phyloP scores from a whole-genome alignment of 2,888 invertebrate species.

The Trachelus troglodyta region DNA sequence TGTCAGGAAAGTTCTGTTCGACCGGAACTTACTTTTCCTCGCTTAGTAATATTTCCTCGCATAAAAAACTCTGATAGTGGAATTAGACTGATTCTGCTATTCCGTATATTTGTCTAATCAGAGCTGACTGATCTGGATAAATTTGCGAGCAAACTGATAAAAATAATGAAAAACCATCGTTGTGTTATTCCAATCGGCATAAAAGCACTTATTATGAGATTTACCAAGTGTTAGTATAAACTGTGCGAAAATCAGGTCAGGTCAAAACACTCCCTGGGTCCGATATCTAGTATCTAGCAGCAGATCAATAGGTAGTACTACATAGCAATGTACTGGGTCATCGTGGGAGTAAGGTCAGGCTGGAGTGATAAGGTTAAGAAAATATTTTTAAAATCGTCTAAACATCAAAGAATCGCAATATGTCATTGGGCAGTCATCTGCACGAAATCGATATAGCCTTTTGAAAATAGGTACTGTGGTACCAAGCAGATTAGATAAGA shows the following conservation, averaged over 20 bases:
- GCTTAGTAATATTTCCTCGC: background rate
- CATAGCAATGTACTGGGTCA: background rate
- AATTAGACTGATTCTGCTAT: background rate
- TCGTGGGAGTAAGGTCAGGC: background rate
- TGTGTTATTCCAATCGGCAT: background rate
- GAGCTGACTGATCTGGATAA: background rate
- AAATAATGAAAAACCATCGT: background rate
- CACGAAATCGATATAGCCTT: background rate
- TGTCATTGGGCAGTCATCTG: background rate
- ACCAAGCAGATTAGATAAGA: background rate
- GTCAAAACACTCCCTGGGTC: constrained; percentile 19
- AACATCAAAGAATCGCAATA: background rate
- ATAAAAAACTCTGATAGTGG: background rate
- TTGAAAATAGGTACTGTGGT: background rate
- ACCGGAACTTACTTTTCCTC: background rate
- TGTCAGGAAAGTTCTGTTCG: background rate
- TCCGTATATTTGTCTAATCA: background rate
- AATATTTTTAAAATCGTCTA: background rate
- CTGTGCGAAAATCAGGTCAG: constrained; percentile 20
- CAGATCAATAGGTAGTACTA: constrained; percentile 14
- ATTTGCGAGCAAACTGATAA: background rate
- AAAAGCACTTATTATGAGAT: background rate
- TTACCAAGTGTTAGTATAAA: background rate
- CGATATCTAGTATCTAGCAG: constrained; percentile 13
- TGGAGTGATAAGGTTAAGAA: background rate